Evolutionary conservation across 1,140 invertebrate species (phyloP).

Genomic region (Orius insidiosus): DNA sequence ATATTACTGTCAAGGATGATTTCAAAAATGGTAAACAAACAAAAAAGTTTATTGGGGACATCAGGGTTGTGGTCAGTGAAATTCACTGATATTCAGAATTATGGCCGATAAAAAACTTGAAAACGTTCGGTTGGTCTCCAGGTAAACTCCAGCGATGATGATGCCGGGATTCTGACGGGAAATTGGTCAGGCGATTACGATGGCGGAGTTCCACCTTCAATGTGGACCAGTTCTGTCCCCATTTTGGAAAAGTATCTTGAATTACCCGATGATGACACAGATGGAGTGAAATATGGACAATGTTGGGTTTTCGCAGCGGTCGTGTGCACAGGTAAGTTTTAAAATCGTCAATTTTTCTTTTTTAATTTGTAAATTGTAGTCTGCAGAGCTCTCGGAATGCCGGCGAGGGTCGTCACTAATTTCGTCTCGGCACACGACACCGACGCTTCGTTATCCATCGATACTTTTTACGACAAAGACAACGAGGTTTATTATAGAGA

Average conservation of each 20-base stretch:
- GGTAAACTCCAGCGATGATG: slow-evolving; percentile 51
- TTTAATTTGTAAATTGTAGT: slow-evolving; percentile 23
- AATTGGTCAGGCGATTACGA: slow-evolving; percentile 53
- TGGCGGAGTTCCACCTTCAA: slow-evolving; percentile 42
- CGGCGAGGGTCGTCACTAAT: slow-evolving; percentile 53
- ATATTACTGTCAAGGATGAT: slow-evolving; percentile 48
- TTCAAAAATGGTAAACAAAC: slow-evolving; percentile 53
- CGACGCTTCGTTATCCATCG: slow-evolving; percentile 38
- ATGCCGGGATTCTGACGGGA: slow-evolving; percentile 45
- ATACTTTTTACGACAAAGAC: slow-evolving; percentile 40
- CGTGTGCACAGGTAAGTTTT: slow-evolving; percentile 38
- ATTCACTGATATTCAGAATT: too few species aligned
- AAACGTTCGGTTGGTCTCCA: slow-evolving; percentile 22
- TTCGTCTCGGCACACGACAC: slow-evolving; percentile 62
- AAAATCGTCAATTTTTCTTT: background rate
- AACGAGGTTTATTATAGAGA: slow-evolving; percentile 41
- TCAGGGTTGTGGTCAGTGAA: too few species aligned
- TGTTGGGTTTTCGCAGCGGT: slow-evolving; percentile 67
- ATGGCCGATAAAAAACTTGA: too few species aligned
- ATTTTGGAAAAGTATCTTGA: slow-evolving; percentile 46
- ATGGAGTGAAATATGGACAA: slow-evolving; percentile 59
- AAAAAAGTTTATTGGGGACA: too few species aligned
- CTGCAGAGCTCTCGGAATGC: slow-evolving; percentile 43
- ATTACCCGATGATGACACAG: slow-evolving; percentile 28
- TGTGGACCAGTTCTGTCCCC: slow-evolving; percentile 49